A percentile compares a stretch with the other conserved stretches of the same genome.
Evolutionary conservation across 2,888 invertebrate species (phyloP).

Genomic region (Calameuta pallipes): DNA sequence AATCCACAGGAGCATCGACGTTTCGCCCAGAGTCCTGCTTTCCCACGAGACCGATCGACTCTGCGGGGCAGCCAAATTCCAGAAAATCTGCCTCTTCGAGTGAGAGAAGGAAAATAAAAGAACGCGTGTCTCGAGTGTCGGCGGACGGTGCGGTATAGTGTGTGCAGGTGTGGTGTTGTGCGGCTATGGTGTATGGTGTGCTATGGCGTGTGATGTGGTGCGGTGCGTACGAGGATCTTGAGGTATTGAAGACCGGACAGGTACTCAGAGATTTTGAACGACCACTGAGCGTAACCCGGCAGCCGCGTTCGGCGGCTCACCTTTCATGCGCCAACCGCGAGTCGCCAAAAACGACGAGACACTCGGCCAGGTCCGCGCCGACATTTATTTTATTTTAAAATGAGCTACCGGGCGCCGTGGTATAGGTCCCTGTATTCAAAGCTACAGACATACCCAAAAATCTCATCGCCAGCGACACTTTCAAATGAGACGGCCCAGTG

Average conservation of each 20-base stretch:
- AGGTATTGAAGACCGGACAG: conserved; percentile 29
- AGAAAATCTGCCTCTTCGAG: conserved; percentile 39
- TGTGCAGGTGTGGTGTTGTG: not conserved
- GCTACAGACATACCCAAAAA: not conserved
- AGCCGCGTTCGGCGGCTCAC: conserved; percentile 47
- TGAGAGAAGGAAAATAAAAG: conserved; percentile 30
- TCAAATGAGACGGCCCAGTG: not conserved
- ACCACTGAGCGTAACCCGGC: conserved; percentile 47
- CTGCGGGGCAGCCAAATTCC: conserved; percentile 28
- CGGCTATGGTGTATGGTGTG: not conserved
- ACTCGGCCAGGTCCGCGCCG: conserved; percentile 1
- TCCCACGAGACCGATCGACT: not conserved
- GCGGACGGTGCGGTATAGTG: not conserved
- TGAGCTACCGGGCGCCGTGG: not conserved
- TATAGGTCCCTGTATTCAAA: not conserved
- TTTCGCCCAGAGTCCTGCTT: not conserved
- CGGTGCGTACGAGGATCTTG: conserved; percentile 7
- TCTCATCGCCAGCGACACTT: not conserved
- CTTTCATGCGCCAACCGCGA: conserved; percentile 49
- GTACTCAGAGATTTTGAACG: conserved; percentile 31
- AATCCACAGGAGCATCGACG: not conserved
- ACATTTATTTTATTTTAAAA: conserved; percentile 7
- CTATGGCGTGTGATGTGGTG: not conserved
- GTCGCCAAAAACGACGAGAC: conserved; percentile 6
- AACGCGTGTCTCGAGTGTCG: conserved; percentile 48